phyloP scores from a whole-genome alignment of 2,888 invertebrate genomes.

The Escarpia spicata region DNA sequence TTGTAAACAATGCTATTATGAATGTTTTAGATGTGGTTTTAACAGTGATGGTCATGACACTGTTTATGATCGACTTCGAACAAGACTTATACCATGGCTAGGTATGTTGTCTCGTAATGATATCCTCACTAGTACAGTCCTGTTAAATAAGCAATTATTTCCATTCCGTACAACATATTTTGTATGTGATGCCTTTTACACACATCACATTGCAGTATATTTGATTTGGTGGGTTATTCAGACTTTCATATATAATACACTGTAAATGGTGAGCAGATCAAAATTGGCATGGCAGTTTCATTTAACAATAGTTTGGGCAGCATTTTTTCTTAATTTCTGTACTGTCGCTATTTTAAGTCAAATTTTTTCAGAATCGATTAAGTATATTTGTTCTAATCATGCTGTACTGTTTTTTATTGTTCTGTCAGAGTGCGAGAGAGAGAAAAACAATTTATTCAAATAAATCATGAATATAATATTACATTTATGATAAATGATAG shows the following conservation, averaged over 20 bases:
- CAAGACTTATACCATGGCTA: neutral
- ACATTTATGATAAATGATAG: too few species aligned
- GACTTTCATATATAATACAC: too few species aligned
- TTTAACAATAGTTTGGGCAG: neutral
- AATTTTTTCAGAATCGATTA: neutral
- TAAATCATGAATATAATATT: too few species aligned
- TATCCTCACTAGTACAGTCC: neutral
- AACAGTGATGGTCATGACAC: slow-evolving; percentile 91
- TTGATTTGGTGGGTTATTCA: too few species aligned
- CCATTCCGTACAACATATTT: neutral
- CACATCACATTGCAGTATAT: too few species aligned
- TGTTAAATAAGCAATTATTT: neutral
- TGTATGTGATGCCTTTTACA: too few species aligned
- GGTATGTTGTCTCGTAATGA: neutral
- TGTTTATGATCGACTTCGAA: slow-evolving; percentile 76
- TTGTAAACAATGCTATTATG: neutral
- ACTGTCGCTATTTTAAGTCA: too few species aligned
- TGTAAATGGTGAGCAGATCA: neutral
- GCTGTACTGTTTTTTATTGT: too few species aligned
- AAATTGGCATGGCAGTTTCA: neutral
- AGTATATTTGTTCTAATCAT: slow-evolving; percentile 19
- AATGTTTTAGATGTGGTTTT: slow-evolving; percentile 79
- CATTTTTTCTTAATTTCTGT: too few species aligned
- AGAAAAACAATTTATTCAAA: too few species aligned
- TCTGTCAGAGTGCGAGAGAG: too few species aligned